Conservation (phyloP, 2,113 vertebrate genomes). For the Heteronetta atricapilla region DNA sequence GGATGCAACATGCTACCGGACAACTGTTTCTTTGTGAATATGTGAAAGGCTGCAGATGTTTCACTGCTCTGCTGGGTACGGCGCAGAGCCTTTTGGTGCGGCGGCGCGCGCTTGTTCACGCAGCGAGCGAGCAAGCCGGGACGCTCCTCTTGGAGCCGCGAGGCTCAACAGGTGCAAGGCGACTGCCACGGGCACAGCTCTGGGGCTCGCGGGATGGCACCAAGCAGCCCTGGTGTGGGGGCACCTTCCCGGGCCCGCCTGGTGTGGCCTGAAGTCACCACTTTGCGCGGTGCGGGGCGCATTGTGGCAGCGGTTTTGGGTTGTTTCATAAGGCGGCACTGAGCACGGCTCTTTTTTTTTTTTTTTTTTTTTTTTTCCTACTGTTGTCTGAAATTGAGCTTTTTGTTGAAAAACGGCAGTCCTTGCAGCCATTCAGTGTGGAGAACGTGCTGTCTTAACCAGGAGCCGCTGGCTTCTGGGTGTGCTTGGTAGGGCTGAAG, state of each 20-base stretch:
- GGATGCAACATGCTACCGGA: background rate
- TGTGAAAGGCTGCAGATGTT: slow-evolving; percentile 41
- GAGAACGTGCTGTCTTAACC: background rate
- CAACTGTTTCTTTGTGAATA: slow-evolving; percentile 50
- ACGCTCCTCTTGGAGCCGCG: background rate
- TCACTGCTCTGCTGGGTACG: slow-evolving; percentile 11
- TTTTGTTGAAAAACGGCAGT: background rate
- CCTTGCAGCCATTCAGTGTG: background rate
- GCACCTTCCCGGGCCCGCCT: background rate
- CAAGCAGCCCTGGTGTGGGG: background rate
- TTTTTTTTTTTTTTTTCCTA: background rate
- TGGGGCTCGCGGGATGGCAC: background rate
- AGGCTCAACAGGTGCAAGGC: background rate
- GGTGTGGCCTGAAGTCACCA: background rate
- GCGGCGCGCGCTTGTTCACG: slow-evolving; percentile 17
- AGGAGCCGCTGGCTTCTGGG: rapidly evolving
- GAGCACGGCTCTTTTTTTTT: background rate
- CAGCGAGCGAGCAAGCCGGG: background rate
- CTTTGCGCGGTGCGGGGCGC: background rate
- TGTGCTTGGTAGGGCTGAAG: background rate
- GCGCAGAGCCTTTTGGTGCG: slow-evolving; percentile 25
- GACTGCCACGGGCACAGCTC: background rate
- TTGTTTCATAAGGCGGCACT: too few species aligned
- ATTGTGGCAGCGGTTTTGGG: background rate
- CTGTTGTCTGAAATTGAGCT: background rate